Percentiles rank a stretch among this genome's conserved stretches.
Evolutionary conservation across 2,888 invertebrate genomes (phyloP).

Genomic region (Stenotaenia linearis): DNA sequence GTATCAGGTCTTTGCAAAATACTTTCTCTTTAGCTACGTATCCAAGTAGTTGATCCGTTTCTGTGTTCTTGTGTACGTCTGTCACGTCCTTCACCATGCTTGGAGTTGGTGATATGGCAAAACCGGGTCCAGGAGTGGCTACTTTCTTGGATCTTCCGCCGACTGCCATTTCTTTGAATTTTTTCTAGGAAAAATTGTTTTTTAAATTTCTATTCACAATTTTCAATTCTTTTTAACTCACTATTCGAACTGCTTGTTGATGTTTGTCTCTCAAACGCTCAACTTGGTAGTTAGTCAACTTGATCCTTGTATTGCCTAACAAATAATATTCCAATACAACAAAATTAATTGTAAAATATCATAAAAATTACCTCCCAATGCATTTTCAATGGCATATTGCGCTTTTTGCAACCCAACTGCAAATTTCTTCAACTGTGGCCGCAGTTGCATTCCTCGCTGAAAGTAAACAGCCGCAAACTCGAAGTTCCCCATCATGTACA

Average conservation of each 20-base stretch:
- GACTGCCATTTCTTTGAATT: conserved; percentile 8
- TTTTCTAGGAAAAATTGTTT: neutral
- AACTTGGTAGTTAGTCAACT: neutral
- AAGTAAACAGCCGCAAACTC: conserved; percentile 88
- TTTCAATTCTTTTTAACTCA: neutral
- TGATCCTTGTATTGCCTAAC: conserved; percentile 29
- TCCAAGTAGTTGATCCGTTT: neutral
- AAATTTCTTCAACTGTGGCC: conserved; percentile 70
- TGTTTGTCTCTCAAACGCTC: neutral
- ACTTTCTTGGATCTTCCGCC: neutral
- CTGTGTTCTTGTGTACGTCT: neutral
- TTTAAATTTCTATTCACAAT: neutral
- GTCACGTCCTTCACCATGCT: neutral
- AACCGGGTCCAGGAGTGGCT: neutral
- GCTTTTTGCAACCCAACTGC: conserved; percentile 82
- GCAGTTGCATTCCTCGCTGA: conserved; percentile 74
- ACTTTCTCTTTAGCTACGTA: conserved; percentile 21
- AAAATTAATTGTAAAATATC: no score
- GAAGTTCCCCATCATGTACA: conserved; percentile 87
- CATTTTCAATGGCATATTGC: conserved; percentile 88
- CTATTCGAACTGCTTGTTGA: neutral
- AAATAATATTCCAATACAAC: no score
- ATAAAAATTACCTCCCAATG: conserved; percentile 58
- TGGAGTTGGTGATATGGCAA: neutral
- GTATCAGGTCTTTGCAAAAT: neutral